Conservation (phyloP, 2,888 invertebrate species). For the Luperina testacea region DNA sequence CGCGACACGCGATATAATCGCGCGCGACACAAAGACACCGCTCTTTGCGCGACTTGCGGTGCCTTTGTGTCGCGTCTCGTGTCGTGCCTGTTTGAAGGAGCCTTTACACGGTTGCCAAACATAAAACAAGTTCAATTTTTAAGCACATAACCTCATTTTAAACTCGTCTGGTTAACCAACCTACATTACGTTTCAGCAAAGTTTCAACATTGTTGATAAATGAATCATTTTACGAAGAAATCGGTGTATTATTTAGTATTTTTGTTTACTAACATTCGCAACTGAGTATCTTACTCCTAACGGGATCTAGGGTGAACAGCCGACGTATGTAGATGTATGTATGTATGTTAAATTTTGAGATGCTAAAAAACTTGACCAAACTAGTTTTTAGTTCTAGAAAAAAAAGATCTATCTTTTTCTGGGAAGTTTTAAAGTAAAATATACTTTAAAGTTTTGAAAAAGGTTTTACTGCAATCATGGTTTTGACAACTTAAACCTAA, state of each 20-base stretch:
- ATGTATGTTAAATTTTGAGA: slow-evolving; percentile 41
- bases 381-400: slow-evolving; percentile 43
- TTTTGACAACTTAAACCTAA: slow-evolving; percentile 8
- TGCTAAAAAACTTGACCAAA: slow-evolving; percentile 45
- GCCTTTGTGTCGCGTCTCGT: too few species aligned
- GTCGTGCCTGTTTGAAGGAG: too few species aligned
- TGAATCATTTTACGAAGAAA: slow-evolving; percentile 44
- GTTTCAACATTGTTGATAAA: slow-evolving; percentile 33
- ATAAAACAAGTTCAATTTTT: slow-evolving; percentile 24
- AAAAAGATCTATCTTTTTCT: slow-evolving; percentile 23
- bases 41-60: too few species aligned
- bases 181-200: slow-evolving; percentile 49
- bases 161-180: slow-evolving; percentile 20
- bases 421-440: background rate
- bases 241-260: slow-evolving; percentile 23
- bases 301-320: slow-evolving; percentile 63
- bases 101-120: background rate
- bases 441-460: background rate
- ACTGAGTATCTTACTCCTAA: slow-evolving; percentile 41
- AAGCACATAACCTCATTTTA: slow-evolving; percentile 42
- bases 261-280: slow-evolving; percentile 65
- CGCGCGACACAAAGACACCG: too few species aligned
- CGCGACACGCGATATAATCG: too few species aligned
- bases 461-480: background rate
- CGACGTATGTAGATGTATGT: slow-evolving; percentile 26